These are phyloP conservation scores for Choristoneura fumiferana DNA, from an alignment of 1,140 invertebrate species.

Conservation along the genomic window DNA sequence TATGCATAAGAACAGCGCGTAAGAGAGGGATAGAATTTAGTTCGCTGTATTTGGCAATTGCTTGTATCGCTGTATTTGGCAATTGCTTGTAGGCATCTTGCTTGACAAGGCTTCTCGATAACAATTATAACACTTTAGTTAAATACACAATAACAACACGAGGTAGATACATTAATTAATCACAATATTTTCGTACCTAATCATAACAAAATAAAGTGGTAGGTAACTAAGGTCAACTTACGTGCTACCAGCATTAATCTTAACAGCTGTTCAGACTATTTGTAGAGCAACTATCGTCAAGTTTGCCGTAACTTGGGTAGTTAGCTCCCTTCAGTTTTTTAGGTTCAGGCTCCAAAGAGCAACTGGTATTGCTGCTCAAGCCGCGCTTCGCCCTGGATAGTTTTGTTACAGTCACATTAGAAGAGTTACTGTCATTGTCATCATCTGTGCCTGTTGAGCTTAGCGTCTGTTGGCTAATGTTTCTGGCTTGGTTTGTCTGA, in stretches of 20 bases:
- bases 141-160: neutral
- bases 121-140: too few species aligned
- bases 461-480: slow-evolving; percentile 30
- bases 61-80: too few species aligned
- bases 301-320: slow-evolving; percentile 22
- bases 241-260: neutral
- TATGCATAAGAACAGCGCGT: too few species aligned
- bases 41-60: too few species aligned
- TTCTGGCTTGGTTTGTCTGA: slow-evolving; percentile 26
- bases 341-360: slow-evolving; percentile 53
- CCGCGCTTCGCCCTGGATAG: slow-evolving; percentile 47
- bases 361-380: slow-evolving; percentile 49
- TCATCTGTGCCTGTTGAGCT: slow-evolving; percentile 37
- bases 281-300: slow-evolving; percentile 49
- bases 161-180: slow-evolving; percentile 9
- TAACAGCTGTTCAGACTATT: slow-evolving; percentile 36
- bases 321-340: slow-evolving; percentile 48
- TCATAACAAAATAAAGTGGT: neutral
- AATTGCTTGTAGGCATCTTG: too few species aligned
- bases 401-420: slow-evolving; percentile 38
- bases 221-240: neutral
- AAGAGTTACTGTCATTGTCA: slow-evolving; percentile 44
- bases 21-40: too few species aligned
- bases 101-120: too few species aligned
- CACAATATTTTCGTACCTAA: neutral